These are phyloP conservation scores for Notamacropus eugenii DNA, from an alignment of 2,797 vertebrate species.

Conservation along the genomic window DNA sequence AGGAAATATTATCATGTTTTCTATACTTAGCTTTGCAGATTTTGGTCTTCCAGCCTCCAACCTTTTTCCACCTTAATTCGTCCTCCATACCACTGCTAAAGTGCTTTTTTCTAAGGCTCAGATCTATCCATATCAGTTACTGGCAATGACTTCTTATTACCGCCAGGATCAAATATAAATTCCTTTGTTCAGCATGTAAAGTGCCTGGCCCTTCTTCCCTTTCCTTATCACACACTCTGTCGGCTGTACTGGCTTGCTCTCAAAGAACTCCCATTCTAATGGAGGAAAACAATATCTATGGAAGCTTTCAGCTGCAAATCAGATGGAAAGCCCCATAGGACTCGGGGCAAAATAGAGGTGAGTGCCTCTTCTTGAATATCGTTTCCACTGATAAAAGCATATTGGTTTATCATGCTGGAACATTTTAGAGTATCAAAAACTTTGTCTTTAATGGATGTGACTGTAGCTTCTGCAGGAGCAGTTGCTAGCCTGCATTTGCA, in stretches of 20 bases:
- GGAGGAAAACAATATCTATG: neutral
- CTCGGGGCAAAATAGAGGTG: neutral
- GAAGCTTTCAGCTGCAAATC: neutral
- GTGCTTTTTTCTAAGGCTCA: neutral
- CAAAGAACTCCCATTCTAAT: neutral
- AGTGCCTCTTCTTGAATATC: neutral
- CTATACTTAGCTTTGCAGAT: neutral
- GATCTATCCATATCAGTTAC: neutral
- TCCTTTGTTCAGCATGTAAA: neutral
- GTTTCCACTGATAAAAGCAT: neutral
- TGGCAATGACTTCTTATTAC: neutral
- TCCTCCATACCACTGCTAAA: neutral
- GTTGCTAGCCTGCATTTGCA: neutral
- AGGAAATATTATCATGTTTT: neutral
- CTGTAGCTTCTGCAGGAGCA: neutral
- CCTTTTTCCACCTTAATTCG: neutral
- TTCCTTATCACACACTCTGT: neutral
- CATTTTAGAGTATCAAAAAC: neutral
- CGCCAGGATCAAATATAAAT: neutral
- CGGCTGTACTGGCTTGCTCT: neutral
- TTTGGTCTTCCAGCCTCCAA: neutral
- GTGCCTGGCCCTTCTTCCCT: neutral
- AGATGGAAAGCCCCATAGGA: neutral
- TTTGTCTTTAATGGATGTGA: neutral
- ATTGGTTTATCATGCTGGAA: neutral